phyloP scores from a whole-genome alignment of 2,888 invertebrate genomes.

The Polydrusus cervinus region DNA sequence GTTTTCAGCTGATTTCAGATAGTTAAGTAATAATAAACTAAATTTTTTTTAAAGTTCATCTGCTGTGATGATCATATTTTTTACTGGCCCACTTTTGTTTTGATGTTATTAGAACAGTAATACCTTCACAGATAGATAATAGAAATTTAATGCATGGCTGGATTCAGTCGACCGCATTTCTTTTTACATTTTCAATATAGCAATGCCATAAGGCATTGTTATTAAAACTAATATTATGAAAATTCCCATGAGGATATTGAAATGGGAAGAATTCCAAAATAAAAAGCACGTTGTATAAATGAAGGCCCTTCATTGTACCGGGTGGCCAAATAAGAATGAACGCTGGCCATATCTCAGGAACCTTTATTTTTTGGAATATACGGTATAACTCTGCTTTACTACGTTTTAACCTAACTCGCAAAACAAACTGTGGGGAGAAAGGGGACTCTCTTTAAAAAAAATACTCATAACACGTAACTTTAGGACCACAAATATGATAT shows the following conservation, averaged over 20 bases:
- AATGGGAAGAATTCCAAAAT: too few relatives aligned
- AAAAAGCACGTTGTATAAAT: too few relatives aligned
- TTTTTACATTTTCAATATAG: constrained; percentile 9
- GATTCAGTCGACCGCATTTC: constrained; percentile 18
- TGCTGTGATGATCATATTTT: constrained; percentile 8
- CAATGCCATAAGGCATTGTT: background rate
- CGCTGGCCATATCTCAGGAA: too few relatives aligned
- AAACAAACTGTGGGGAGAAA: too few relatives aligned
- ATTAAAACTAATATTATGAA: background rate
- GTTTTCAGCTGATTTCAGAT: background rate
- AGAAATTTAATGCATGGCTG: constrained; percentile 27
- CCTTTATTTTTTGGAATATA: too few relatives aligned
- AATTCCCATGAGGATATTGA: background rate
- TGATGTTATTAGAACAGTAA: constrained; percentile 21
- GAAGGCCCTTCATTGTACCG: too few relatives aligned
- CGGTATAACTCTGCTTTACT: too few relatives aligned
- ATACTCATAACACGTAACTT: too few relatives aligned
- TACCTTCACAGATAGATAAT: constrained; percentile 12
- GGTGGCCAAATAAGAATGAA: too few relatives aligned
- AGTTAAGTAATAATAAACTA: background rate
- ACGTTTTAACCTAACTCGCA: too few relatives aligned
- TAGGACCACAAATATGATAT: too few relatives aligned
- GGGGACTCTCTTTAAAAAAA: too few relatives aligned
- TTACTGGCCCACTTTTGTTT: constrained; percentile 26
- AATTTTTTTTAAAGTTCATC: constrained; percentile 12